A percentile compares a stretch with the other conserved stretches of the same genome.
Evolutionary conservation across 2,888 invertebrate species (phyloP).

Genomic region (Synanthedon andrenaeformis): DNA sequence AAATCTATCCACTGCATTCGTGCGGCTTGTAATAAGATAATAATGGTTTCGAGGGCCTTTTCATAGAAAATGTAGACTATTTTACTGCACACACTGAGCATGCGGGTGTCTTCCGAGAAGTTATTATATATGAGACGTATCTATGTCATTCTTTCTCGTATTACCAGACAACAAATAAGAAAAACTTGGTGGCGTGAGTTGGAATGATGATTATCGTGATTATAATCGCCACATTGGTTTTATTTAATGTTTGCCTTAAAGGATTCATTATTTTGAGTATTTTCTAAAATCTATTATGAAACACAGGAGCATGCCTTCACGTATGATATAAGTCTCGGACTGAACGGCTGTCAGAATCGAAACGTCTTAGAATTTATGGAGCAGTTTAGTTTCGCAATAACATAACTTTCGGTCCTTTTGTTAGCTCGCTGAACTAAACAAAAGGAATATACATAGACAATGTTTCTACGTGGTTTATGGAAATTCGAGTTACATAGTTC

Average conservation of each 20-base stretch:
- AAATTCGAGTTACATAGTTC: background rate
- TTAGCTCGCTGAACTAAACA: conserved; percentile 5
- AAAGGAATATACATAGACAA: background rate
- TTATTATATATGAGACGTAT: background rate
- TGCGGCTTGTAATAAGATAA: conserved; percentile 42
- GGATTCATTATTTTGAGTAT: no score
- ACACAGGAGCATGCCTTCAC: conserved; percentile 25
- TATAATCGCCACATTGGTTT: no score
- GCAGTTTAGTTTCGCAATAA: conserved; percentile 35
- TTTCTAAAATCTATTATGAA: background rate
- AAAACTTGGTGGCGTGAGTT: no score
- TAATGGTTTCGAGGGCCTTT: conserved; percentile 19
- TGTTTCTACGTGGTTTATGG: background rate
- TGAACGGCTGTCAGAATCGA: conserved; percentile 28
- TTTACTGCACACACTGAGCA: conserved; percentile 4
- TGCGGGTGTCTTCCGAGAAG: background rate
- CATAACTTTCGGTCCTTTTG: conserved; percentile 45
- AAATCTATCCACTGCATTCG: conserved; percentile 27
- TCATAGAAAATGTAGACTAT: conserved; percentile 17
- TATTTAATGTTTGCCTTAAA: no score
- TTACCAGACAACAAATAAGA: no score
- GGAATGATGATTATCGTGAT: no score
- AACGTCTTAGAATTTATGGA: conserved; percentile 40
- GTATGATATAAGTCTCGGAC: conserved; percentile 20
- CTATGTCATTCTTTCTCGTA: background rate